Conservation (phyloP, 2,113 vertebrate species). For the Paracanthobrama guichenoti region DNA sequence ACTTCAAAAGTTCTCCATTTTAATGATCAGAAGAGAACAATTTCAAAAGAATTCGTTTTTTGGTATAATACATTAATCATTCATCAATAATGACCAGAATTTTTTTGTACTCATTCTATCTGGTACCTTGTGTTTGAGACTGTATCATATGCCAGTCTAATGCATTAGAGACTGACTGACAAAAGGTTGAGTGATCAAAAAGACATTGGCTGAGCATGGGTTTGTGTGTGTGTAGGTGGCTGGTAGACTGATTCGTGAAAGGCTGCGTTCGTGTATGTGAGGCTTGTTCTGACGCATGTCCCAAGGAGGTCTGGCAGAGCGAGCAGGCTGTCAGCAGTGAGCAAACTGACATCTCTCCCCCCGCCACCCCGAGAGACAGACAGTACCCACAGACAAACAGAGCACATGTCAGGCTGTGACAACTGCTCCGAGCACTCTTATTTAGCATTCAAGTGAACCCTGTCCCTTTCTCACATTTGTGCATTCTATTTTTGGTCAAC, state of each 20-base stretch:
- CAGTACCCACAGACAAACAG: constrained; percentile 45
- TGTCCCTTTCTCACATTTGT: constrained; percentile 32
- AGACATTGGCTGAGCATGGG: constrained; percentile 5
- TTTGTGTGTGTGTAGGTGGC: background rate
- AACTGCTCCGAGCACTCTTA: constrained; percentile 44
- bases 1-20: background rate
- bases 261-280: background rate
- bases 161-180: constrained; percentile 3
- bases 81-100: background rate
- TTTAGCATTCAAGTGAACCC: constrained; percentile 53
- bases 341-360: constrained; percentile 41
- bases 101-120: background rate
- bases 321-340: constrained; percentile 41
- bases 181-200: constrained; percentile 33
- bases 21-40: background rate
- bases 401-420: constrained; percentile 47
- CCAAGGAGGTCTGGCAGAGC: constrained; percentile 46
- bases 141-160: constrained; percentile 8
- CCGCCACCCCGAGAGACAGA: constrained; percentile 25
- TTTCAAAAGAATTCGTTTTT: too few relatives aligned
- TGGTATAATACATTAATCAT: background rate
- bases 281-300: constrained; percentile 50
- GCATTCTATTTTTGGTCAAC: constrained; percentile 41
- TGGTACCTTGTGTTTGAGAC: background rate
- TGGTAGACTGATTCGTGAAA: constrained; percentile 18